Conservation (phyloP, 2,797 vertebrate genomes). For the Nannoperca australis region DNA sequence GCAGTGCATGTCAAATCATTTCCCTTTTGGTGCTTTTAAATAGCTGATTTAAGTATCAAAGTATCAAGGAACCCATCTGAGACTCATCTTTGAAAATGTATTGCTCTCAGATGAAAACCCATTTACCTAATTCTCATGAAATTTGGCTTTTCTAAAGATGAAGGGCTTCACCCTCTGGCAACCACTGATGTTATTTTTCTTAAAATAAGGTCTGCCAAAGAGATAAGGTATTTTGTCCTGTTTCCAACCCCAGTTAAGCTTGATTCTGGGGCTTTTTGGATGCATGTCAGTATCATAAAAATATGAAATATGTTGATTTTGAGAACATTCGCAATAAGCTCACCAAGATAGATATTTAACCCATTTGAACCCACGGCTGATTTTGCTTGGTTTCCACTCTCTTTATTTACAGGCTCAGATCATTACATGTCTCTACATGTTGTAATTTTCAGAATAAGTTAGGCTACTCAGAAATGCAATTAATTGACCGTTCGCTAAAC, state of each 20-base stretch:
- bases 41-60: conserved; percentile 20
- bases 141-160: conserved; percentile 26
- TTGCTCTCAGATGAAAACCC: conserved; percentile 28
- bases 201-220: conserved; percentile 37
- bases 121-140: conserved; percentile 49
- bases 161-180: conserved; percentile 37
- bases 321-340: not conserved
- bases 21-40: conserved; percentile 31
- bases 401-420: not conserved
- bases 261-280: conserved; percentile 32
- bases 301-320: conserved; percentile 25
- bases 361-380: not conserved
- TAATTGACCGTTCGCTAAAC: not conserved
- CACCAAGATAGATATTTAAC: not conserved
- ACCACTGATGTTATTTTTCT: conserved; percentile 25
- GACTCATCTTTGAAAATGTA: conserved; percentile 45
- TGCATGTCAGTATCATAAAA: conserved; percentile 4
- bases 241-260: conserved; percentile 41
- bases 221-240: conserved; percentile 36
- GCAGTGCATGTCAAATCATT: conserved; percentile 20
- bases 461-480: not conserved
- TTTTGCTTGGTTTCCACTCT: conserved; percentile 4
- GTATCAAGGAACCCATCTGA: conserved; percentile 39
- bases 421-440: not conserved
- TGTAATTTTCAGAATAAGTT: not conserved